phyloP scores from a whole-genome alignment of 2,888 invertebrate genomes.

The Eretmocerus hayati region DNA sequence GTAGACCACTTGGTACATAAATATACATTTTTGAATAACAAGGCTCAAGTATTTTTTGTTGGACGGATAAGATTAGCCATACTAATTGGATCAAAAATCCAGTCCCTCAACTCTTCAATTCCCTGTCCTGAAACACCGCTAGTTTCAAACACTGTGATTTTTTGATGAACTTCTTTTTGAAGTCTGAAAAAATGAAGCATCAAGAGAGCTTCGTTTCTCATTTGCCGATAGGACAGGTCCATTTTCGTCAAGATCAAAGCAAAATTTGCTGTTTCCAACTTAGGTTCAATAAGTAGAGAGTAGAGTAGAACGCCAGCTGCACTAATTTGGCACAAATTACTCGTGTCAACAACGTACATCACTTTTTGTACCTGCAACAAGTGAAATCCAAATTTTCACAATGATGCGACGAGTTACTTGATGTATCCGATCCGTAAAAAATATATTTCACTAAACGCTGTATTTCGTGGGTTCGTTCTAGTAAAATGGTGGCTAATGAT shows the following conservation, averaged over 20 bases:
- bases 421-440: too few species aligned
- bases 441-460: background rate
- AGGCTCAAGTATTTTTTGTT: background rate
- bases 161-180: conserved; percentile 61
- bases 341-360: conserved; percentile 75
- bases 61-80: conserved; percentile 22
- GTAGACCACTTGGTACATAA: conserved; percentile 7
- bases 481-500: too few species aligned
- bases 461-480: too few species aligned
- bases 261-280: conserved; percentile 60
- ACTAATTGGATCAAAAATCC: conserved; percentile 47
- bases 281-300: conserved; percentile 68
- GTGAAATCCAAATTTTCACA: background rate
- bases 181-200: conserved; percentile 72
- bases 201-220: conserved; percentile 76
- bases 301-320: conserved; percentile 76
- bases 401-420: too few species aligned
- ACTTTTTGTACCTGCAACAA: conserved; percentile 49
- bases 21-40: conserved; percentile 17
- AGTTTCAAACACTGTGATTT: conserved; percentile 64
- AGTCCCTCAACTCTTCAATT: conserved; percentile 58
- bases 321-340: conserved; percentile 79
- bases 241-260: conserved; percentile 68
- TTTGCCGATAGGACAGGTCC: conserved; percentile 80
- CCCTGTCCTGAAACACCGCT: conserved; percentile 69